phyloP scores from a whole-genome alignment of 2,888 invertebrate genomes.

The Pogonocherus hispidulus region DNA sequence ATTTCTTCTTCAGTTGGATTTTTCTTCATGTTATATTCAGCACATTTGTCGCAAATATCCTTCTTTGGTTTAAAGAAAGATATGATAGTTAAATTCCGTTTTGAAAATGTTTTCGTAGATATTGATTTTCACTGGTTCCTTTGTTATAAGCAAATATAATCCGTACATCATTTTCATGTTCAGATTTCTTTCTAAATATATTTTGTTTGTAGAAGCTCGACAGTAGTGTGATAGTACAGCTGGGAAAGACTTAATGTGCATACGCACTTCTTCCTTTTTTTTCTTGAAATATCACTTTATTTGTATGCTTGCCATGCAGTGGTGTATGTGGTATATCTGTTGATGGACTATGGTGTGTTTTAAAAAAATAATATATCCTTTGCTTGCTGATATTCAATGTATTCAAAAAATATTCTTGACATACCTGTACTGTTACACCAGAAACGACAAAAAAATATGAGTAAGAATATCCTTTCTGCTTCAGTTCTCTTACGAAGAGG shows the following conservation, averaged over 20 bases:
- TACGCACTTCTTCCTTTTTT: slow-evolving; percentile 17
- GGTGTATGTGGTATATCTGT: slow-evolving; percentile 5
- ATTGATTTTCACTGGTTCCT: not conserved
- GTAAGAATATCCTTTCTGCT: slow-evolving; percentile 16
- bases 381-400: slow-evolving; percentile 24
- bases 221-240: slow-evolving; percentile 22
- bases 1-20: not conserved
- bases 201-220: slow-evolving; percentile 2
- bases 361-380: slow-evolving; percentile 17
- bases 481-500: slow-evolving; percentile 6
- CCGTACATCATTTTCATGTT: not conserved
- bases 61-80: not conserved
- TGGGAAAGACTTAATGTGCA: slow-evolving; percentile 20
- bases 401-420: slow-evolving; percentile 9
- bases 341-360: not conserved
- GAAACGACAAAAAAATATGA: slow-evolving; percentile 7
- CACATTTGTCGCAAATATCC: not conserved
- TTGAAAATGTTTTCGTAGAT: slow-evolving; percentile 1
- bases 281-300: slow-evolving; percentile 7
- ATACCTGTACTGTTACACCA: slow-evolving; percentile 23
- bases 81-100: not conserved
- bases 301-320: slow-evolving; percentile 5
- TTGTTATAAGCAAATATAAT: not conserved
- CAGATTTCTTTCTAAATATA: not conserved
- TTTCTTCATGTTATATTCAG: not conserved